Evolutionary conservation across 2,113 vertebrate species (phyloP).

Genomic region (Cygnus buccinator): DNA sequence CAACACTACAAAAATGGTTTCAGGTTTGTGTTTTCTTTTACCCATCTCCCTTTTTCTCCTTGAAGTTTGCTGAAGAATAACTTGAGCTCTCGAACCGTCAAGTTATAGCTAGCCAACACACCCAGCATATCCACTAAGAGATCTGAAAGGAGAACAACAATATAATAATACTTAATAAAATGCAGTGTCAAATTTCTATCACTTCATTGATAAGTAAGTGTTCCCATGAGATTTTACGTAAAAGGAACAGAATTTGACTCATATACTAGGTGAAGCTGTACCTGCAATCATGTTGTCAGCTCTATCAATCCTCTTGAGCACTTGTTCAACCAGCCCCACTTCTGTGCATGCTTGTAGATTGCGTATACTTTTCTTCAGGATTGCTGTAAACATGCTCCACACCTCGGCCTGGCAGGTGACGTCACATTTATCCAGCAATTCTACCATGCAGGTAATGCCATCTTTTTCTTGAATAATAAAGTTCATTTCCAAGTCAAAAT

Average conservation of each 20-base stretch:
- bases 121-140: slow-evolving; percentile 97
- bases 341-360: slow-evolving; percentile 94
- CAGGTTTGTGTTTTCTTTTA: slow-evolving; percentile 72
- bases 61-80: slow-evolving; percentile 98
- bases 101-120: slow-evolving; percentile 95
- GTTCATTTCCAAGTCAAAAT: slow-evolving; percentile 98
- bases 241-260: neutral
- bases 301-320: slow-evolving; percentile 86
- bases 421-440: slow-evolving; percentile 93
- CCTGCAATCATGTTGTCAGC: slow-evolving; percentile 96
- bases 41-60: slow-evolving; percentile 95
- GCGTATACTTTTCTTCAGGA: slow-evolving; percentile 95
- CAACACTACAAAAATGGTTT: neutral
- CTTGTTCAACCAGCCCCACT: slow-evolving; percentile 89
- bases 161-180: neutral
- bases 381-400: slow-evolving; percentile 97
- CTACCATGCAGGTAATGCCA: slow-evolving; percentile 93
- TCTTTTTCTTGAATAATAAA: slow-evolving; percentile 97
- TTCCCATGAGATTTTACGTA: neutral
- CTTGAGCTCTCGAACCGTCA: slow-evolving; percentile 96
- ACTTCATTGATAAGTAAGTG: neutral
- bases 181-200: rapidly evolving
- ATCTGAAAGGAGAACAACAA: slow-evolving; percentile 78
- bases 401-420: slow-evolving; percentile 94
- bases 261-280: slow-evolving; percentile 40